Evolutionary conservation across 2,888 invertebrate species (phyloP).

Genomic region (Mythimna pallens): DNA sequence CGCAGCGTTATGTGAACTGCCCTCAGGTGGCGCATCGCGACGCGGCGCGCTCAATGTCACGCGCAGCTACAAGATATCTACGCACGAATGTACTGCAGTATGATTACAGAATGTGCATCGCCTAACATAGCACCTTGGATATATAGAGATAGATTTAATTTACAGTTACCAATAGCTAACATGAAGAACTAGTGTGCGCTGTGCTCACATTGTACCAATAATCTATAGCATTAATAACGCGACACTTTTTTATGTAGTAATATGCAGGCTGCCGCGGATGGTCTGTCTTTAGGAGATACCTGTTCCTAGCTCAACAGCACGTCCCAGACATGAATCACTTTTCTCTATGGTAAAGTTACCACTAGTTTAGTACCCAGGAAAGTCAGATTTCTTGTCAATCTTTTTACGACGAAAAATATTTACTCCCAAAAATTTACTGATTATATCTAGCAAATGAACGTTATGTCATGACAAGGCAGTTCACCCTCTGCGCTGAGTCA

Average conservation of each 20-base stretch:
- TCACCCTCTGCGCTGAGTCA: too few species aligned
- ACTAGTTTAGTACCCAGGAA: neutral
- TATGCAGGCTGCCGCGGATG: neutral
- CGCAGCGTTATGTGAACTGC: neutral
- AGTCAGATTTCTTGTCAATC: neutral
- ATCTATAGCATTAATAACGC: neutral
- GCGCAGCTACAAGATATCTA: neutral
- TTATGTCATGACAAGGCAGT: neutral
- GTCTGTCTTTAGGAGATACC: too few species aligned
- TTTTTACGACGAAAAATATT: neutral
- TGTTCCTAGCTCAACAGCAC: too few species aligned
- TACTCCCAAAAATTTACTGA: neutral
- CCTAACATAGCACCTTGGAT: too few species aligned
- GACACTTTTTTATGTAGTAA: neutral
- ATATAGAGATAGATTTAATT: too few species aligned
- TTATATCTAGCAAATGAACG: neutral
- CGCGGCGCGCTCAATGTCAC: neutral
- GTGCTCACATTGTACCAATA: neutral
- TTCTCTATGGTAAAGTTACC: neutral
- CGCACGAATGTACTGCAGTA: too few species aligned
- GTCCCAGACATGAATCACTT: too few species aligned
- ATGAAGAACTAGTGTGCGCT: too few species aligned
- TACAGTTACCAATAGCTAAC: too few species aligned
- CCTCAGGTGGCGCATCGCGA: neutral
- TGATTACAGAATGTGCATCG: too few species aligned